phyloP scores from a whole-genome alignment of 2,113 vertebrate genomes.

The Thymallus thymallus region DNA sequence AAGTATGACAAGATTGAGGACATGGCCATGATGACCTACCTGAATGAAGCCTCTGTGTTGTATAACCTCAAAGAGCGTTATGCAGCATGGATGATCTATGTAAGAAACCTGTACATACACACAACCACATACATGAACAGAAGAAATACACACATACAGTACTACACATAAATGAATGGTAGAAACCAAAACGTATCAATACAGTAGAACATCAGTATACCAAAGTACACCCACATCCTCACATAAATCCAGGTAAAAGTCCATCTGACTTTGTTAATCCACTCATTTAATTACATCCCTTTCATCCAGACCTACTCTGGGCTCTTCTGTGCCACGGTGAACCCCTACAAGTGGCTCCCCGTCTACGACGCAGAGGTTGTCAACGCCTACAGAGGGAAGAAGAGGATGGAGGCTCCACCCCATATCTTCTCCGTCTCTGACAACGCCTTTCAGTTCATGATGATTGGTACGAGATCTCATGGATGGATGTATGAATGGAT shows the following conservation, averaged over 20 bases:
- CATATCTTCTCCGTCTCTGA: constrained; percentile 8
- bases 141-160: background rate
- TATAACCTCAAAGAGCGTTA: constrained; percentile 83
- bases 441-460: constrained; percentile 1
- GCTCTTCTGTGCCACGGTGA: constrained; percentile 12
- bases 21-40: constrained; percentile 81
- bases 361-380: background rate
- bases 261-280: background rate
- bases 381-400: constrained; percentile 9
- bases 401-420: background rate
- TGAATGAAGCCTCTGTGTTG: constrained; percentile 74
- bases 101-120: constrained; percentile 57
- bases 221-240: background rate
- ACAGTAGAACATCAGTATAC: background rate
- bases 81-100: constrained; percentile 82
- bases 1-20: constrained; percentile 61
- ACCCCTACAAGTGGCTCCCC: constrained; percentile 10
- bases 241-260: background rate
- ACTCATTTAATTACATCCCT: background rate
- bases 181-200: background rate
- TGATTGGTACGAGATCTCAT: background rate
- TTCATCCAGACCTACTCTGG: constrained; percentile 2
- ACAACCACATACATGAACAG: background rate
- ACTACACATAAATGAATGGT: background rate
- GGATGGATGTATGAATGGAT: background rate